These are phyloP conservation scores for Malurus alboscapulatus DNA, from an alignment of 2,113 vertebrate species.

Conservation along the genomic window DNA sequence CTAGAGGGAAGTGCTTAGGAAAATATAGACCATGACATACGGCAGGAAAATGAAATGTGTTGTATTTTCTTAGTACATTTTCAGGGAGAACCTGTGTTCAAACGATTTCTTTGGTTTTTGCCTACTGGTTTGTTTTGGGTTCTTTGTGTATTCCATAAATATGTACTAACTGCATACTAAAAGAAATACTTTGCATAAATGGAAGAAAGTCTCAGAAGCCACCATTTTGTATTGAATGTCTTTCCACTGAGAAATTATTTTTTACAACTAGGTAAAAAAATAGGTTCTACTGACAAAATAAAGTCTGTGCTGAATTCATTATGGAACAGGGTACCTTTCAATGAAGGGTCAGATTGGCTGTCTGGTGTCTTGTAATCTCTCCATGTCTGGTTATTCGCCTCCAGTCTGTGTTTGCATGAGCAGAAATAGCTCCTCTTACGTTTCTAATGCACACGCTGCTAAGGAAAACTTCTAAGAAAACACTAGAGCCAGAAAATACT, in stretches of 20 bases:
- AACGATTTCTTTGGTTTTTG: background rate
- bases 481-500: background rate
- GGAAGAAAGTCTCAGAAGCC: background rate
- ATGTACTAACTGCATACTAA: background rate
- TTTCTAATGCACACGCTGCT: background rate
- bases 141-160: background rate
- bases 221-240: background rate
- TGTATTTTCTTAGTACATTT: background rate
- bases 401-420: background rate
- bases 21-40: background rate
- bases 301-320: background rate
- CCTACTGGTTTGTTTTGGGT: fast-evolving
- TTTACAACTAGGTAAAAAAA: background rate
- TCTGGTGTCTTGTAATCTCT: background rate
- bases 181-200: background rate
- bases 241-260: background rate
- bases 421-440: background rate
- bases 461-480: background rate
- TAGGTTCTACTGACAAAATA: background rate
- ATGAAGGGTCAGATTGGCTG: background rate
- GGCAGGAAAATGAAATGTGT: background rate
- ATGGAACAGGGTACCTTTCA: background rate
- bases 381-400: background rate
- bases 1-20: background rate
- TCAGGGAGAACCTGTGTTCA: background rate